Evolutionary conservation across 35 echinoderm and acorn worm species (phyloP), one percentile per base, ranked within the genome.

Genomic region (Amphiura filiformis): DNA sequence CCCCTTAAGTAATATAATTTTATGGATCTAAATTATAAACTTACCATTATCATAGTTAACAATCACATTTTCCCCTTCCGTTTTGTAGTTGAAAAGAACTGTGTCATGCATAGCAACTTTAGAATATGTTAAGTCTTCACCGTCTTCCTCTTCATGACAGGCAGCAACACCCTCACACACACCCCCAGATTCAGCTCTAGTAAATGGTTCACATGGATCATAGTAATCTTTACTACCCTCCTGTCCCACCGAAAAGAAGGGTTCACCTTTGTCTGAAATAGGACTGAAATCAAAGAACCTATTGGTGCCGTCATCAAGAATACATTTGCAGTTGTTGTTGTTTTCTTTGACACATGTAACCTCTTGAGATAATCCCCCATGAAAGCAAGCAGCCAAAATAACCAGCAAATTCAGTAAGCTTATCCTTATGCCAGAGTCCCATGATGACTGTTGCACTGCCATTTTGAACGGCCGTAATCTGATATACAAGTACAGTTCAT

Each of bases 161-260:
- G 13, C 81, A 31, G 81, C 81, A 57, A 83, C 81, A 49, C 41
- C 30, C 0, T 61, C 41, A 56, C 81, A 83, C 13, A 28, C 17
- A 13, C 77, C 77, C 20, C 36, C 81, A 5, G 81, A 0, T 31
- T 83, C 78, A 36, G 14, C 7, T 0, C 41, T 47, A 0, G 81
- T 32, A 33, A 47, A 83, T 7, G 81, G 81, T n/a, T 49, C 81
- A 83, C 81, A 83, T 1, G 81, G 81, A 83, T 83, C 81, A 47
- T 83, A 83, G 52, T 22, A 47, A 83, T 44, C 40, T 32, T 22
- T 83, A 20, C 44, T 52, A 52, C 44, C 44, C 7, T 7, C 7
- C 7, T 7, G 7, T 52, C 44, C 44, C 20, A 52, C 44, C 20
- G 7, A 20, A 20, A 52, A 52, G 20, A 52, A 52, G 7, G 44